Conservation (phyloP, 2,888 invertebrate genomes). For the Deroplatys truncata region DNA sequence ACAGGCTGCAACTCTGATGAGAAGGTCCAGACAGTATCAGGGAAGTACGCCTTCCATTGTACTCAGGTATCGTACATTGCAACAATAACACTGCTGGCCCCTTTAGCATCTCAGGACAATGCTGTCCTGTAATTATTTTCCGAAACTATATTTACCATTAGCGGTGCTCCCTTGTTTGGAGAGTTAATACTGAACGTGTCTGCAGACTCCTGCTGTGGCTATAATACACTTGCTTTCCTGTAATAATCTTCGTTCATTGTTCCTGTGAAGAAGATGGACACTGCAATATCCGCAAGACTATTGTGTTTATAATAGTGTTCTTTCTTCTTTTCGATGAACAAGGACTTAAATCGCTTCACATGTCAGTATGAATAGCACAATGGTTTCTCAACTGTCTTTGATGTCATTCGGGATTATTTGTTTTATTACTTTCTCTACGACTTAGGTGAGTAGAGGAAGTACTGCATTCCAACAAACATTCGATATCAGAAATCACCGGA, state of each 20-base stretch:
- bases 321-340: background rate
- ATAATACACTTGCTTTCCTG: background rate
- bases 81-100: background rate
- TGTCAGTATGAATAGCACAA: background rate
- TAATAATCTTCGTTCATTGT: background rate
- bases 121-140: background rate
- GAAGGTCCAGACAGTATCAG: background rate
- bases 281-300: background rate
- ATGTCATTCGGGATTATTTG: too few relatives aligned
- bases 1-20: background rate
- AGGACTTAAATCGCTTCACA: background rate
- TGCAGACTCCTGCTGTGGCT: background rate
- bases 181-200: background rate
- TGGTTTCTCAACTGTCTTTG: background rate
- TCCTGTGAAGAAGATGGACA: background rate
- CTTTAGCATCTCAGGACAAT: background rate
- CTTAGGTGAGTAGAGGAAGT: too few relatives aligned
- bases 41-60: background rate
- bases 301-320: background rate
- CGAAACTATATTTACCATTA: background rate
- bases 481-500: too few relatives aligned
- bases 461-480: too few relatives aligned
- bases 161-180: background rate
- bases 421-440: too few relatives aligned
- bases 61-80: background rate